Base-by-base conservation (phyloP, 2,797 vertebrate genomes). In the Steatocranus sp. region DNA sequence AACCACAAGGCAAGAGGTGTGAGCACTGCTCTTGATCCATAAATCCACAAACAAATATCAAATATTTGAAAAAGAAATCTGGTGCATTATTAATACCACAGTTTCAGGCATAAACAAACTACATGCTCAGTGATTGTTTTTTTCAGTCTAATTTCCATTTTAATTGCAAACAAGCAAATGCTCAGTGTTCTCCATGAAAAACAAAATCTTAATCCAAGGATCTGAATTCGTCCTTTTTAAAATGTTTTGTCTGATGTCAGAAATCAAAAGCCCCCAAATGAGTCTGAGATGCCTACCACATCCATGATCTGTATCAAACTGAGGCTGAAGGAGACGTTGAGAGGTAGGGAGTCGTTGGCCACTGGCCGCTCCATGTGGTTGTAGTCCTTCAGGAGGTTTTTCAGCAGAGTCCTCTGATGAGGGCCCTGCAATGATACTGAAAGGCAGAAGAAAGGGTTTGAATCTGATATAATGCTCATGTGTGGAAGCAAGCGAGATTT, bases 291-390 rank as follows among this genome's bases (percentile, higher is more conserved):
- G 96, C 97, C 93, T 91, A 99, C 98, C 98, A 99, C 98, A 15
- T 99, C 98, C 98, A 99, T 98, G 93, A 99, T 98, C 96, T 99
- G 98, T 90, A 98, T 95, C 88, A 99, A 95, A 88, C 96, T 99
- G 89, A 99, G 94, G 3, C 97, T 95, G 88, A 99, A 97, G 89
- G 97, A 90, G 6, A 99, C 98, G 0, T 97, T 98, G 78, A 99
- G 97, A 0, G 98, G 96, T 66, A 96, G 97, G 20, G 98, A 99
- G 91, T 99, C 98, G 66, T 99, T 99, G 78, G 94, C 97, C 82
- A 99, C 98, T 0, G 98, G 98, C 68, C 98, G 95, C 93, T 99
- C 98, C 97, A 99, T 94, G 1, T 96, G 97, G 91, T 99, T 99
- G 94, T 99, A 99, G 94, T 99, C 98, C 93, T 97, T 99, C 88